Conservation (phyloP, 2,113 vertebrate genomes). For the Actinemys pallida region DNA sequence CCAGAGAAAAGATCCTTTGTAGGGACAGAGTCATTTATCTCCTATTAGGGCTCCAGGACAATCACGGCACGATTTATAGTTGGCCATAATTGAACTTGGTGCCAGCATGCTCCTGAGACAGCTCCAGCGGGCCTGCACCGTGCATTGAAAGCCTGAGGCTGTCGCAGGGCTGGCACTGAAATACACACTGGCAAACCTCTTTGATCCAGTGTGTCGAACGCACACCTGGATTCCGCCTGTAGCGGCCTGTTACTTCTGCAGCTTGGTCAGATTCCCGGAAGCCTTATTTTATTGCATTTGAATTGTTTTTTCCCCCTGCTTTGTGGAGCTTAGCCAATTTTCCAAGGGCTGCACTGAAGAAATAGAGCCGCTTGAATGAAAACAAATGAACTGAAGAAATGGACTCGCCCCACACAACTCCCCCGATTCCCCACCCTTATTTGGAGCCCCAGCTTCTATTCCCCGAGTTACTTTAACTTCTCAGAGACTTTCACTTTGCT, state of each 20-base stretch:
- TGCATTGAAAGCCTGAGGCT: not conserved
- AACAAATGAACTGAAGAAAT: conserved; percentile 71
- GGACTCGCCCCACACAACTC: not conserved
- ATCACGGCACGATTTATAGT: conserved; percentile 16
- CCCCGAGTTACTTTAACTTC: conserved; percentile 15
- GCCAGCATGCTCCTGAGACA: not conserved
- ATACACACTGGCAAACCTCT: not conserved
- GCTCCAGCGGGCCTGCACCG: not conserved
- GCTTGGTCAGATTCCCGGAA: conserved; percentile 7
- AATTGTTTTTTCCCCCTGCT: not conserved
- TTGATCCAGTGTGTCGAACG: not conserved
- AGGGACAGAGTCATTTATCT: conserved; percentile 21
- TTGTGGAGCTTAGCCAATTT: conserved; percentile 61
- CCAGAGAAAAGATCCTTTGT: conserved; percentile 45
- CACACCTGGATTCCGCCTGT: not conserved
- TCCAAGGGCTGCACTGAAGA: conserved; percentile 64
- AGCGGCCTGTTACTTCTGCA: not conserved
- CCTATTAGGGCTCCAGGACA: not conserved
- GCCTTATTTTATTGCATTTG: conserved; percentile 55
- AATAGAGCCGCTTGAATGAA: conserved; percentile 66
- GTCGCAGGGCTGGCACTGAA: not conserved
- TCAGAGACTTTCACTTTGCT: conserved; percentile 17
- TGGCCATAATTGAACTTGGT: not conserved
- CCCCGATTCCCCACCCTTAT: conserved; percentile 27
- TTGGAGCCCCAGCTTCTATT: conserved; percentile 60